Evolutionary conservation across 1,140 invertebrate species (phyloP).

Genomic region (Nixonia krombeini): DNA sequence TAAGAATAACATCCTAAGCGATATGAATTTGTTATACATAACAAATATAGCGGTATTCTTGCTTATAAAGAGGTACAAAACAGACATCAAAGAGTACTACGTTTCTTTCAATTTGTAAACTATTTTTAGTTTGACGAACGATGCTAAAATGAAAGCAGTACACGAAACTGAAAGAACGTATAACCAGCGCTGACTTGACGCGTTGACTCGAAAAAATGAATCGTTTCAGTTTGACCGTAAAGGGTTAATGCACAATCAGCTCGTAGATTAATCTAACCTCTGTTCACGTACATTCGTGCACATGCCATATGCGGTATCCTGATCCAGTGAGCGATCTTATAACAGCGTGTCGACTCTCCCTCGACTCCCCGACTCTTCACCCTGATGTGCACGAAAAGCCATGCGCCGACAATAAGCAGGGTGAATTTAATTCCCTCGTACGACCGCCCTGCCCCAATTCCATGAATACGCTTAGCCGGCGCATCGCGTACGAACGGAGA

Average conservation of each 20-base stretch:
- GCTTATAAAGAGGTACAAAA: too few species aligned
- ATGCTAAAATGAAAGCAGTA: too few species aligned
- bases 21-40: too few species aligned
- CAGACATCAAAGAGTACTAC: too few species aligned
- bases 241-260: conserved; percentile 35
- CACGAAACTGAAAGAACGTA: too few species aligned
- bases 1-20: too few species aligned
- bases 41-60: too few species aligned
- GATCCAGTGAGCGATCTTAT: conserved; percentile 51
- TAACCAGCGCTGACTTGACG: too few species aligned
- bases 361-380: conserved; percentile 23
- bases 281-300: conserved; percentile 36
- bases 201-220: too few species aligned
- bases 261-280: conserved; percentile 29
- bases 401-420: conserved; percentile 54
- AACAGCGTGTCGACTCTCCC: conserved; percentile 38
- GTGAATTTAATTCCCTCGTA: conserved; percentile 61
- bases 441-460: conserved; percentile 52
- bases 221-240: background rate
- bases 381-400: conserved; percentile 45
- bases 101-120: too few species aligned
- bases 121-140: too few species aligned
- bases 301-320: conserved; percentile 38
- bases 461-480: conserved; percentile 54
- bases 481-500: conserved; percentile 28